phyloP scores from a whole-genome alignment of 92 coral and sea anemone species.

The Pocillopora grandis region DNA sequence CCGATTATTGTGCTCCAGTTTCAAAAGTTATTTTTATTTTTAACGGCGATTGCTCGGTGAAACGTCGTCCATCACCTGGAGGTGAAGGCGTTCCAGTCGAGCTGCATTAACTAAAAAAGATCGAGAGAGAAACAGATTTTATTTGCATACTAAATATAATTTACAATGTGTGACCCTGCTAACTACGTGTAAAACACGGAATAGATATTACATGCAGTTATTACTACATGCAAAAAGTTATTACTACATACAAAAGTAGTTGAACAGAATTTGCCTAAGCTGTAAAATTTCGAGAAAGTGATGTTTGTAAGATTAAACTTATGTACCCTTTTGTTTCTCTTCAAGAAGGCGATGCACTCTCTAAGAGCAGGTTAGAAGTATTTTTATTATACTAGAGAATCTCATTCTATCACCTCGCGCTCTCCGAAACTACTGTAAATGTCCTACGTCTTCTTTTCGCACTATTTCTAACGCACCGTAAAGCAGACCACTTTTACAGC shows the following conservation, averaged over 20 bases:
- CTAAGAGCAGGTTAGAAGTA: not conserved
- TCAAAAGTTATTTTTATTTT: not conserved
- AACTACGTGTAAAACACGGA: no score
- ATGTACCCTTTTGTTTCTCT: not conserved
- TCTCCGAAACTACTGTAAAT: not conserved
- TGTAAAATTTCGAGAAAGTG: not conserved
- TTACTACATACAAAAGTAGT: no score
- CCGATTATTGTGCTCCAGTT: not conserved
- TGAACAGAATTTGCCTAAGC: not conserved
- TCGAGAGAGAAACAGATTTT: no score
- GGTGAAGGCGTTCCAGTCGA: no score
- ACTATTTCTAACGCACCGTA: not conserved
- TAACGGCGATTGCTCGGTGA: conserved; percentile 9
- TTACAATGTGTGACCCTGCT: no score
- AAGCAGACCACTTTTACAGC: not conserved
- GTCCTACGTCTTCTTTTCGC: not conserved
- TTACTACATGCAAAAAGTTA: no score
- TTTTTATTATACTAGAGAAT: not conserved
- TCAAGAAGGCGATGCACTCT: conserved; percentile 1
- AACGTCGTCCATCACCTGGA: not conserved
- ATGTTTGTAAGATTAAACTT: not conserved
- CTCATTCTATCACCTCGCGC: no score
- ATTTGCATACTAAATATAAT: no score
- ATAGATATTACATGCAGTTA: no score
- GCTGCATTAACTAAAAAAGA: no score